Base-by-base conservation (phyloP, 2,113 vertebrate species). In the Aldabrachelys gigantea region DNA sequence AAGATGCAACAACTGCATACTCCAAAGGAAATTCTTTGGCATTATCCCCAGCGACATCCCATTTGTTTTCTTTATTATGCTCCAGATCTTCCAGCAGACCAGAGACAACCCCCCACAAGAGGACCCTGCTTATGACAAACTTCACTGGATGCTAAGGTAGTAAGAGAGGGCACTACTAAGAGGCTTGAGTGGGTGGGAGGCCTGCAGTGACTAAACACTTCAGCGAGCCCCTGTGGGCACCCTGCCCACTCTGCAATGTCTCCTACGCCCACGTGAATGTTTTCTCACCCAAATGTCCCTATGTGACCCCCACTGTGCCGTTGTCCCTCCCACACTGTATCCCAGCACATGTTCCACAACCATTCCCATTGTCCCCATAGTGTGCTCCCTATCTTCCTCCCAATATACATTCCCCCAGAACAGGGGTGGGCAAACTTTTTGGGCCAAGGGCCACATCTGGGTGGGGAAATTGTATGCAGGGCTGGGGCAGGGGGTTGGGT, bases 1-100 rank as follows among this genome's bases (percentile, higher is more conserved):
- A 81, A 93, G 87, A 12, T 41, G 13, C 53, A 62, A 50, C 38
- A 56, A 13, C 24, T 72, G 53, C 6, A 41, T 35, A 31, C 31
- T 89, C 16, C 22, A 9, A 3, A 24, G 24, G 82, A 90, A 80
- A 57, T 8, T 94, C 13, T 8, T 1, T 44, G 52, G 7, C 1
- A 0, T 38, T 65, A 86, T 84, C 38, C 62, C 29, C 35, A 35
- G 62, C 4, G 2, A 83, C 4, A 10, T 6, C 1, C 0, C 19
- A 6, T 86, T 50, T 92, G 17, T 57, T 29, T 56, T 41, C 41
- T 22, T 31, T 87, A 0, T 76, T 95, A 84, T 14, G 7, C 44
- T 89, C 25, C 22, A 19, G 25, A 41, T 38, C n/a, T 56, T 44
- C 41, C n/a, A 57, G n/a, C 44, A 80, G 81, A 82, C 62, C 49